These are phyloP conservation scores for Odobenus rosmarus DNA, from an alignment of 2,113 vertebrate genomes.

Conservation along the genomic window DNA sequence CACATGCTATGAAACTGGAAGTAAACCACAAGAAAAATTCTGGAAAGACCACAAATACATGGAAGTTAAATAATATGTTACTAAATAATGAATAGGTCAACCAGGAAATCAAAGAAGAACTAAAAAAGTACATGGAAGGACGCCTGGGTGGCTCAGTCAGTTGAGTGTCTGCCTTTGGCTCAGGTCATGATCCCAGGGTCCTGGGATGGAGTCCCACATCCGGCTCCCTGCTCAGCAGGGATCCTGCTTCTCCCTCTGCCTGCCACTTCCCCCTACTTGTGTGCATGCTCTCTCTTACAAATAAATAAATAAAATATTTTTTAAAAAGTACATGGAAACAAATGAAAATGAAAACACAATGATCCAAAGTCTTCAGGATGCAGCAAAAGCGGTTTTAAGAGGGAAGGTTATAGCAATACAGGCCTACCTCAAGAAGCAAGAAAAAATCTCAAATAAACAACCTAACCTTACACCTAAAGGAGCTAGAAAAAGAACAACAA, in stretches of 20 bases:
- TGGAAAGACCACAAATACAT: not conserved
- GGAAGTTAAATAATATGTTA: not conserved
- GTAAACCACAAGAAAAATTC: not conserved
- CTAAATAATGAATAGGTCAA: not conserved
- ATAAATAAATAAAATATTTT: not conserved
- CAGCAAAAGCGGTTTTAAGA: not conserved
- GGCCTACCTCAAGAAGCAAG: not conserved
- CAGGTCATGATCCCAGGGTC: too few relatives aligned
- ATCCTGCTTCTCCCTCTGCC: too few relatives aligned
- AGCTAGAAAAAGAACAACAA: too few relatives aligned
- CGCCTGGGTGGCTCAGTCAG: too few relatives aligned
- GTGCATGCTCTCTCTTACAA: too few relatives aligned
- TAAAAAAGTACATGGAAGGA: too few relatives aligned
- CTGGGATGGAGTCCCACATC: too few relatives aligned
- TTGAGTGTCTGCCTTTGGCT: too few relatives aligned
- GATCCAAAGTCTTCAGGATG: not conserved
- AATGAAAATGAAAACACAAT: not conserved
- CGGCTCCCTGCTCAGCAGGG: too few relatives aligned
- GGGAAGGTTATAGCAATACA: not conserved
- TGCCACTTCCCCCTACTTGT: too few relatives aligned
- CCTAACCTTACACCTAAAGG: not conserved
- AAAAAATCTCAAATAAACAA: not conserved
- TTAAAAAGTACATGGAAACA: not conserved
- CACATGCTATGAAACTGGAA: not conserved
- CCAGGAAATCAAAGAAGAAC: not conserved